Percentiles rank a stretch among this genome's conserved stretches.
These are phyloP conservation scores for Himalopsyche kuldschensis DNA, from an alignment of 2,888 invertebrate genomes.

Conservation along the genomic window DNA sequence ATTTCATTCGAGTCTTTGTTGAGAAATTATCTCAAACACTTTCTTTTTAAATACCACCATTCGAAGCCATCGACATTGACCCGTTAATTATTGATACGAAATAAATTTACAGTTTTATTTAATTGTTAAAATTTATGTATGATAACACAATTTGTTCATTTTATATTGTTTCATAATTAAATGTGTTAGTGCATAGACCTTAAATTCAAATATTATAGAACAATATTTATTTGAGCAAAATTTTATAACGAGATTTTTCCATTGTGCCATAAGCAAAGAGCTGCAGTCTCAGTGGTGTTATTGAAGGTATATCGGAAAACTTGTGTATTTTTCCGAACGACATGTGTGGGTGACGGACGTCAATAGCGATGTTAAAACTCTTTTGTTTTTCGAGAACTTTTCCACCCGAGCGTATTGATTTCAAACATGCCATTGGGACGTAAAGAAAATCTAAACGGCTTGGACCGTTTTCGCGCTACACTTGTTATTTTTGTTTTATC, in stretches of 20 bases:
- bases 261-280: not conserved
- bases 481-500: not conserved
- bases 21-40: too few relatives aligned
- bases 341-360: constrained; percentile 26
- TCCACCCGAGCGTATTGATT: constrained; percentile 4
- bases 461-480: not conserved
- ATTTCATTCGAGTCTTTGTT: too few relatives aligned
- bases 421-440: not conserved
- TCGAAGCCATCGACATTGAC: too few relatives aligned
- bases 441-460: not conserved
- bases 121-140: too few relatives aligned
- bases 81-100: too few relatives aligned
- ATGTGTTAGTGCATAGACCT: too few relatives aligned
- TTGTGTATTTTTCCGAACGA: constrained; percentile 12
- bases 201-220: too few relatives aligned
- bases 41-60: too few relatives aligned
- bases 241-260: not conserved
- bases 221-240: not conserved
- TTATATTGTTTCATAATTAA: too few relatives aligned
- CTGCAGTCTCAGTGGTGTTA: not conserved
- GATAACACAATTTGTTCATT: too few relatives aligned
- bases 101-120: too few relatives aligned
- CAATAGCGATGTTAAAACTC: constrained; percentile 11
- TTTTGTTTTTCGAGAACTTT: constrained; percentile 7
- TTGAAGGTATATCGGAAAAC: not conserved